Evolutionary conservation across 2,113 vertebrate genomes (phyloP).

Genomic region (Amia ocellicauda): DNA sequence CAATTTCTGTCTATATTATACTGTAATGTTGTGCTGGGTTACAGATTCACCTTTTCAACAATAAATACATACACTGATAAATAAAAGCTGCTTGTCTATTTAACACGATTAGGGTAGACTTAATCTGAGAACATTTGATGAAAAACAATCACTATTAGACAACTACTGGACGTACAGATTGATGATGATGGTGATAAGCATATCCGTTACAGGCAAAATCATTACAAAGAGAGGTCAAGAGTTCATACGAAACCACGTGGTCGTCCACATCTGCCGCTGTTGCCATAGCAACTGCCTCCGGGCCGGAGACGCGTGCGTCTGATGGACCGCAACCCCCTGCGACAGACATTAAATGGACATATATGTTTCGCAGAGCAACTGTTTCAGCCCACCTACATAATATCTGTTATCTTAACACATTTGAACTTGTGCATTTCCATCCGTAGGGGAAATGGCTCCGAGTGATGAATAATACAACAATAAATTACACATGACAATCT

Average conservation of each 20-base stretch:
- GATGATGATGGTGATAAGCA: too few relatives aligned
- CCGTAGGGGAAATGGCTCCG: too few relatives aligned
- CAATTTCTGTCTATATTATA: neutral
- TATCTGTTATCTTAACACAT: too few relatives aligned
- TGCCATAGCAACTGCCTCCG: conserved; percentile 48
- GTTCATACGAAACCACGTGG: conserved; percentile 49
- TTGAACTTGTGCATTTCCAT: conserved; percentile 17
- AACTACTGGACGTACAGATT: too few relatives aligned
- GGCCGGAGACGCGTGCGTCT: neutral
- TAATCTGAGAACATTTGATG: conserved; percentile 36
- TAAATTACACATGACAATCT: too few relatives aligned
- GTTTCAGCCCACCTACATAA: conserved; percentile 22
- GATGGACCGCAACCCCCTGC: conserved; percentile 7
- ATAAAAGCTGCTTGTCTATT: conserved; percentile 19
- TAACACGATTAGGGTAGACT: neutral
- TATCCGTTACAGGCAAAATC: conserved; percentile 48
- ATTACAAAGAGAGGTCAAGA: conserved; percentile 45
- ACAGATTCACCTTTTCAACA: conserved; percentile 35
- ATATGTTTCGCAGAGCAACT: conserved; percentile 34
- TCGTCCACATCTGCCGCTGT: conserved; percentile 50
- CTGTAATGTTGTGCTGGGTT: neutral
- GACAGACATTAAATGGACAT: neutral
- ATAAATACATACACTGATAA: conserved; percentile 48
- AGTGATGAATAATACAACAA: too few relatives aligned
- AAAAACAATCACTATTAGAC: conserved; percentile 33